Evolutionary conservation across 2,888 invertebrate genomes (phyloP), one percentile per base, ranked within the genome.

Genomic region (Caenorhabditis auriculariae): DNA sequence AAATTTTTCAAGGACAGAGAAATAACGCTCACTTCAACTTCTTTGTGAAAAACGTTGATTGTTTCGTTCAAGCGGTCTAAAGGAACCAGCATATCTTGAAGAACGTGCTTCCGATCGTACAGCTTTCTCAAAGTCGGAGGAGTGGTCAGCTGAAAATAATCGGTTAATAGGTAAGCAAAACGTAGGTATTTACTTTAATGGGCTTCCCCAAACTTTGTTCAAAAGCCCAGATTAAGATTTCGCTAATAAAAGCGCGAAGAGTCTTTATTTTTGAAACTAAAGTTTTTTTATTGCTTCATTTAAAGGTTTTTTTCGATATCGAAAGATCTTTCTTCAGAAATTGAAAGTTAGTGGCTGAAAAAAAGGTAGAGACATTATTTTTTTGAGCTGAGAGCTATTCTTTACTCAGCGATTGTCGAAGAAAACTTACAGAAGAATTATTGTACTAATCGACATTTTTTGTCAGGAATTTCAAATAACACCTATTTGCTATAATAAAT

Each of bases 41-140:
- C 87, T 7, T 87, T 81, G 77, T 90, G 87, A 78, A 91, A 89
- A 51, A 87, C 82, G 17, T 86, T 77, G 0, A 91, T 81, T 2
- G 88, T 86, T 4, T 86, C 83, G 67, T 86, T 85, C 50, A 90
- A 80, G 4, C 82, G 82, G 6, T 85, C 83, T 3, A 90, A 82
- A 0, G 91, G 91, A 4, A 91, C 87, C 63, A 91, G 84, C 88
- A 91, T 89, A 81, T 91, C 90, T 80, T 91, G 86, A 41, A 91
- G 87, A 45, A 91, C 87, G 82, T 91, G 91, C 29, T 88, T 86
- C 59, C 87, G 86, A 70, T 90, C 88, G 80, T 91, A 91, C 72
- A 91, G 83, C 35, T 46, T 45, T 12, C 72, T 49, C 5, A 73
- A 38, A 2, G 63, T 35, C 15, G 44, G 23, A 3, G 69, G 66